Evolutionary conservation across 1,140 invertebrate genomes (phyloP), one percentile per base, ranked within the genome.

Genomic region (Theocolax elegans): DNA sequence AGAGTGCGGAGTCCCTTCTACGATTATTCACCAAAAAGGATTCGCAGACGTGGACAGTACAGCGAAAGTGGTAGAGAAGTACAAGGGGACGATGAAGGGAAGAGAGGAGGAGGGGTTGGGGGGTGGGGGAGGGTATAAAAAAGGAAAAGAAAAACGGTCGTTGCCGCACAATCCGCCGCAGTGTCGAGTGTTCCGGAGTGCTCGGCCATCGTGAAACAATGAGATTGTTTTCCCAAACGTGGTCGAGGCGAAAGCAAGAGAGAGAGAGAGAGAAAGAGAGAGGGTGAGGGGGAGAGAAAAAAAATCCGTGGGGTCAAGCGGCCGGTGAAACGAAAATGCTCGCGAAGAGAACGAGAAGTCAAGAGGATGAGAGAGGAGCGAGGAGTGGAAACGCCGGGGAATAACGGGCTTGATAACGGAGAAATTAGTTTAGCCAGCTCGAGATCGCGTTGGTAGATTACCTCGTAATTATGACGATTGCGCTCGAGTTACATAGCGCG

Each of bases 151-250:
- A 62, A 71, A 68, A 65, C 70, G 63, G 46, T 46, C 49, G 67
- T 75, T 72, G 73, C 79, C 78, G 76, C 75, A 80, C 77, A 76
- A 79, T 66, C 72, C 76, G 74, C 9, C 29, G 19, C 29, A 29
- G 19, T 44, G 54, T 49, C 31, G 65, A 66, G 51, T 54, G 44
- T 49, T 40, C 48, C 48, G 46, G 21, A 23, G 49, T 48, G 53
- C 38, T 69, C 42, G 64, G 48, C 58, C 64, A 69, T 60, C 58
- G 59, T 35, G 67, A 66, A 62, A 66, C 65, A 67, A 67, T 72
- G 71, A 72, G 65, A 72, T 72, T 68, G 60, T 65, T 69, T 62
- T 56, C 38, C 60, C 51, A 64, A 59, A 64, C 59, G 51, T 48
- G 59, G 38, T 38, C n/a, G n/a, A n/a, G n/a, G n/a, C n/a, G n/a